Percentiles rank a stretch among this genome's conserved stretches.
These are phyloP conservation scores for Scotopteryx bipunctaria DNA, from an alignment of 2,888 invertebrate species.

Conservation along the genomic window DNA sequence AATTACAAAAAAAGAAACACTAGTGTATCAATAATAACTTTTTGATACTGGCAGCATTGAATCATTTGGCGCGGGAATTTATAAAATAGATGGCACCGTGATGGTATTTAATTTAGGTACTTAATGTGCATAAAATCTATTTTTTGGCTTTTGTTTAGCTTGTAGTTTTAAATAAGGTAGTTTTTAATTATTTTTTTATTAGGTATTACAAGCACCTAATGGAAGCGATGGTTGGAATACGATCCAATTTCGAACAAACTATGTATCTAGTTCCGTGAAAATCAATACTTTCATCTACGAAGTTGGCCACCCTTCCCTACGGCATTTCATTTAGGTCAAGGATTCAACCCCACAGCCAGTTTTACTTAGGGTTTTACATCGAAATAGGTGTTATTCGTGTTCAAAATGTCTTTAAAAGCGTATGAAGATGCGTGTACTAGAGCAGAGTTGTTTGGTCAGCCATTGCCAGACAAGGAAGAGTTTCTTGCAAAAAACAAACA, in stretches of 20 bases:
- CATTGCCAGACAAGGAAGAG: constrained; percentile 86
- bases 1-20: not conserved
- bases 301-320: constrained; percentile 25
- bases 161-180: too few relatives aligned
- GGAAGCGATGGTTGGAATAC: not conserved
- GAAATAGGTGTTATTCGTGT: constrained; percentile 12
- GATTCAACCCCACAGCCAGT: constrained; percentile 34
- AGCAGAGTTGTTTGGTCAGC: constrained; percentile 89
- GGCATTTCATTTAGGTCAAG: constrained; percentile 44
- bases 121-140: too few relatives aligned
- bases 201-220: too few relatives aligned
- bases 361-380: constrained; percentile 17
- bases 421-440: constrained; percentile 91
- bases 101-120: too few relatives aligned
- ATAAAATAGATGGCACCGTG: not conserved
- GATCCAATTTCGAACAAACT: not conserved
- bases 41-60: not conserved
- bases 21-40: not conserved
- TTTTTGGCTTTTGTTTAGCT: too few relatives aligned
- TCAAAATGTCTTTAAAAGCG: constrained; percentile 84
- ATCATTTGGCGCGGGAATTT: constrained; percentile 5
- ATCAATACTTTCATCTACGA: constrained; percentile 49
- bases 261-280: constrained; percentile 14
- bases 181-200: too few relatives aligned
- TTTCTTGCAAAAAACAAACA: constrained; percentile 84